phyloP scores from a whole-genome alignment of 2,888 invertebrate species.

The Margaritifera margaritifera region DNA sequence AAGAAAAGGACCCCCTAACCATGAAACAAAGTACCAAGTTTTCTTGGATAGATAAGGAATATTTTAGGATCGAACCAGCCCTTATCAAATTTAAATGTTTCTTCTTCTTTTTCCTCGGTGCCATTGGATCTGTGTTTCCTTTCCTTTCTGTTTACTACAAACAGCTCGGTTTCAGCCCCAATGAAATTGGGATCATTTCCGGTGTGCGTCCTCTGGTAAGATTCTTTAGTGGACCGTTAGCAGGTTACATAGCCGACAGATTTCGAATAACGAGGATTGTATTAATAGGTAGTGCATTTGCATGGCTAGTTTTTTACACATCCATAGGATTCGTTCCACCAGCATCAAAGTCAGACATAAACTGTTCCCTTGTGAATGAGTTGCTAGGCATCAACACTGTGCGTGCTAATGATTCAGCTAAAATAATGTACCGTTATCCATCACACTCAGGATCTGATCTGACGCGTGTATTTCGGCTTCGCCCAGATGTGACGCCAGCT shows the following conservation, averaged over 20 bases:
- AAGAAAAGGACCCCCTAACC: no score
- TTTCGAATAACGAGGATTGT: conserved; percentile 38
- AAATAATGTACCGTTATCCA: no score
- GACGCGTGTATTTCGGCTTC: conserved; percentile 30
- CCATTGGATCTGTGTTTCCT: conserved; percentile 43
- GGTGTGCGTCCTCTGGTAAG: no score
- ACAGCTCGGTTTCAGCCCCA: conserved; percentile 46
- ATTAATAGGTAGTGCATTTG: conserved; percentile 33
- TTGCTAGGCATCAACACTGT: conserved; percentile 17
- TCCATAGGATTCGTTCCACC: conserved; percentile 42
- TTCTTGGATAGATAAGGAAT: no score
- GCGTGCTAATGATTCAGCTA: no score
- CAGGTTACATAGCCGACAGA: conserved; percentile 42
- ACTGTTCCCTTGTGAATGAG: conserved; percentile 28
- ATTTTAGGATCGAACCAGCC: no score
- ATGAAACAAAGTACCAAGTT: no score
- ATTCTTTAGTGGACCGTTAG: conserved; percentile 40
- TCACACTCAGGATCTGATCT: no score
- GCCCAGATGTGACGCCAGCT: no score
- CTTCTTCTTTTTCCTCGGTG: conserved; percentile 44
- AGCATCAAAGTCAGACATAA: conserved; percentile 17
- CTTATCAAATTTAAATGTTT: conserved; percentile 44
- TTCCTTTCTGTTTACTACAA: conserved; percentile 44
- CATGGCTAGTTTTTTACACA: conserved; percentile 40
- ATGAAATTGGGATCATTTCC: conserved; percentile 44